Conservation (phyloP, 2,888 invertebrate species). For the Lottia scabra region DNA sequence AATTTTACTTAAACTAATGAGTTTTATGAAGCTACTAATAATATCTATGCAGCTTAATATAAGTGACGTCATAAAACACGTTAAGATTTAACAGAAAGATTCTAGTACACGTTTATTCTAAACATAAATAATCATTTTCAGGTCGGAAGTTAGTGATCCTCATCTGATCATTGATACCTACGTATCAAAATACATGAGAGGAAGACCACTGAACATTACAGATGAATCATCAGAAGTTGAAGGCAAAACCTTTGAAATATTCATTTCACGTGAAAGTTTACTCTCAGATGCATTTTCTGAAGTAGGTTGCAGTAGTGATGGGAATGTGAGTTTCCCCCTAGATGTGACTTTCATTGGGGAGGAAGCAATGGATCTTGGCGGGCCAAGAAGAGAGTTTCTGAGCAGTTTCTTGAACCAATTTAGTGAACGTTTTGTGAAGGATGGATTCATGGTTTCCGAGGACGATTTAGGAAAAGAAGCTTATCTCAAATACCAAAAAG, state of each 20-base stretch:
- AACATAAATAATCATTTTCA: too few relatives aligned
- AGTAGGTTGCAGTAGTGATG: background rate
- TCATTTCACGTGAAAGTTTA: background rate
- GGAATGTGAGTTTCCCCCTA: background rate
- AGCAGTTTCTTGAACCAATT: background rate
- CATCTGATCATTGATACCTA: background rate
- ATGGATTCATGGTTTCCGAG: background rate
- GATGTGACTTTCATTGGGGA: background rate
- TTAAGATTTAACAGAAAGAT: too few relatives aligned
- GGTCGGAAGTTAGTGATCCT: background rate
- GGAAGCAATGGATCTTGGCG: background rate
- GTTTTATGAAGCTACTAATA: too few relatives aligned
- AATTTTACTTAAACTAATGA: too few relatives aligned
- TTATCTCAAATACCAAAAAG: background rate
- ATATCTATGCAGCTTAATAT: too few relatives aligned
- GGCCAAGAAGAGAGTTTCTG: background rate
- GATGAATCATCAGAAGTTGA: background rate
- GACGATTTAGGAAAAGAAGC: conserved; percentile 1
- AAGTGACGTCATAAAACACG: too few relatives aligned
- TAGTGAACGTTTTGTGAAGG: background rate
- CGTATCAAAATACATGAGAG: background rate
- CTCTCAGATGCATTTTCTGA: background rate
- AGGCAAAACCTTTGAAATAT: background rate
- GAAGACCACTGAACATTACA: background rate
- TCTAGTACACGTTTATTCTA: too few relatives aligned